Conservation (phyloP, 37 sponge, comb jelly and placozoan species). For the Hexactinellida sp. region DNA sequence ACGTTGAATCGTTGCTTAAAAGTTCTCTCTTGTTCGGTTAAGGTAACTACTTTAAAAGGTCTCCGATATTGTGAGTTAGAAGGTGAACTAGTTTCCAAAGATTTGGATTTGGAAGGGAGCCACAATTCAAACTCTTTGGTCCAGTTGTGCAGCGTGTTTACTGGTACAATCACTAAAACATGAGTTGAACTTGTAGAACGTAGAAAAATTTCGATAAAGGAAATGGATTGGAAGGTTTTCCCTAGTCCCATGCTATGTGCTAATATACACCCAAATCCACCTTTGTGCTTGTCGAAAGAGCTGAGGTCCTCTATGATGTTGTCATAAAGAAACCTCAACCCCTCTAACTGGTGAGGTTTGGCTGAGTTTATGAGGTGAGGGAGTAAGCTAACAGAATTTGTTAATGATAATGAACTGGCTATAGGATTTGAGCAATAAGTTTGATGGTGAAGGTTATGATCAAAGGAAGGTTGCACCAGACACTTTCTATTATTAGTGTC, state of each 20-base stretch:
- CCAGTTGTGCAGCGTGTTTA: constrained; percentile 97
- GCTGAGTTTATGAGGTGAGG: constrained; percentile 50
- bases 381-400: constrained; percentile 38
- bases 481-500: no score
- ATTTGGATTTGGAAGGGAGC: constrained; percentile 41
- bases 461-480: neutral
- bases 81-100: neutral
- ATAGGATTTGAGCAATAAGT: neutral
- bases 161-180: constrained; percentile 81
- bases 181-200: constrained; percentile 49
- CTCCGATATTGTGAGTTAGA: neutral
- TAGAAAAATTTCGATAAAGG: constrained; percentile 76
- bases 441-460: neutral
- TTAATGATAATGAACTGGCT: neutral
- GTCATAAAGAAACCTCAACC: constrained; percentile 86
- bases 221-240: constrained; percentile 89
- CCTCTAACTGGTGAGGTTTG: constrained; percentile 94
- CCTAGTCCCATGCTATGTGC: constrained; percentile 99
- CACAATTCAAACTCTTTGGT: constrained; percentile 73
- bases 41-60: constrained; percentile 35
- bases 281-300: constrained; percentile 25
- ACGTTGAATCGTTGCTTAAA: constrained; percentile 56
- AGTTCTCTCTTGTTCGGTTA: constrained; percentile 50
- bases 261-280: constrained; percentile 90
- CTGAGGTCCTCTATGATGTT: constrained; percentile 67